These are phyloP conservation scores for Hydrozoanthus gracilis DNA, from an alignment of 92 coral and sea anemone genomes.

Conservation along the genomic window DNA sequence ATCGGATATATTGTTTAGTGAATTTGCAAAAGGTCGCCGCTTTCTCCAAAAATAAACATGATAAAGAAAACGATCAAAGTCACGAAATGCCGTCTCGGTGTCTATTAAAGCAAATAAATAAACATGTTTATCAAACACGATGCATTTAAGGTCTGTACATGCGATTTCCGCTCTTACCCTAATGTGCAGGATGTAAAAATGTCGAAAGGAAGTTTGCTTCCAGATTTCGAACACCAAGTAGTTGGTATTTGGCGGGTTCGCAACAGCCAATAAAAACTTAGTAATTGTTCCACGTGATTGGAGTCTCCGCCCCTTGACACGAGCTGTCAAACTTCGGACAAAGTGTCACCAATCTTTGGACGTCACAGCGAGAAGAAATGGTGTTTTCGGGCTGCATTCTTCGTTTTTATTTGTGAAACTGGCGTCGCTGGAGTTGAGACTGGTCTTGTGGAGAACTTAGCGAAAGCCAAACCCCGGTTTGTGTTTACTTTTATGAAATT, in stretches of 20 bases:
- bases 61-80: background rate
- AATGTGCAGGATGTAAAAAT: constrained; percentile 16
- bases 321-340: constrained; percentile 36
- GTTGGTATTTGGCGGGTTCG: constrained; percentile 40
- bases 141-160: background rate
- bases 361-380: constrained; percentile 19
- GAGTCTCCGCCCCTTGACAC: constrained; percentile 40
- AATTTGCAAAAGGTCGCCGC: constrained; percentile 6
- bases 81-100: constrained; percentile 37
- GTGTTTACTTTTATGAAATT: constrained; percentile 18
- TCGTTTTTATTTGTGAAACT: constrained; percentile 28
- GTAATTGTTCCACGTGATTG: constrained; percentile 10
- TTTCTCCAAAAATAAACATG: constrained; percentile 29
- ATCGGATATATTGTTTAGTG: constrained; percentile 39
- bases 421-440: constrained; percentile 18
- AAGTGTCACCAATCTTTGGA: constrained; percentile 17
- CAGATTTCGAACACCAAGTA: background rate
- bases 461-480: constrained; percentile 19
- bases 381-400: constrained; percentile 10
- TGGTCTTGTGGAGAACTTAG: constrained; percentile 4
- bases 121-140: background rate
- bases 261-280: constrained; percentile 28
- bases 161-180: constrained; percentile 20
- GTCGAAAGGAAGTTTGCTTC: background rate
- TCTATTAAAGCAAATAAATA: constrained; percentile 20